Percentiles rank a stretch among this genome's conserved stretches.
These are phyloP conservation scores for Hydriomena furcata DNA, from an alignment of 2,888 invertebrate genomes.

Conservation along the genomic window DNA sequence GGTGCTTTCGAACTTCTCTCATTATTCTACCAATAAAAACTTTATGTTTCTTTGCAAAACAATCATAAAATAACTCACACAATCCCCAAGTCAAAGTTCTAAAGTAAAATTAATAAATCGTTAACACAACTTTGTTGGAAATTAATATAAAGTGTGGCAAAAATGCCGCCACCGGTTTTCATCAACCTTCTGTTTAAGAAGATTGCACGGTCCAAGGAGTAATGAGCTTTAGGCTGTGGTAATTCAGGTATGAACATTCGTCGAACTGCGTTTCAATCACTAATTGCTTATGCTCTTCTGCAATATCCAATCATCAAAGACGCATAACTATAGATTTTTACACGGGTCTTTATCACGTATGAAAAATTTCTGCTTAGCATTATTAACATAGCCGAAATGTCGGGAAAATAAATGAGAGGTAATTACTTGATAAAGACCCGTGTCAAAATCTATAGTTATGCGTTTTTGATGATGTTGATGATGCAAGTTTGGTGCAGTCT, in stretches of 20 bases:
- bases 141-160: not conserved
- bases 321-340: too few relatives aligned
- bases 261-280: too few relatives aligned
- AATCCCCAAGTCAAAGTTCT: slow-evolving; percentile 3
- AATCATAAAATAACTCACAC: slow-evolving; percentile 19
- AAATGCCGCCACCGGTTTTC: not conserved
- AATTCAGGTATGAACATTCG: not conserved
- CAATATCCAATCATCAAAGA: too few relatives aligned
- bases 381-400: too few relatives aligned
- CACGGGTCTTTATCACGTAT: too few relatives aligned
- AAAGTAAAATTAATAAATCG: slow-evolving; percentile 15
- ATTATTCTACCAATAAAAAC: slow-evolving; percentile 17
- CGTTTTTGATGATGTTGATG: too few relatives aligned
- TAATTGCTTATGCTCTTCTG: too few relatives aligned
- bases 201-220: not conserved
- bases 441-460: too few relatives aligned
- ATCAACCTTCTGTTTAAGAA: not conserved
- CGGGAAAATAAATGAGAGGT: too few relatives aligned
- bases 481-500: too few relatives aligned
- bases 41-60: slow-evolving; percentile 12
- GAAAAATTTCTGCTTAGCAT: too few relatives aligned
- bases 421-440: too few relatives aligned
- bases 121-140: slow-evolving; percentile 2
- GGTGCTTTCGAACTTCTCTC: slow-evolving; percentile 16
- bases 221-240: not conserved